Evolutionary conservation across 2,797 vertebrate species (phyloP), one percentile per base, ranked within the genome.

Genomic region (Typhlichthys eigenmanni): DNA sequence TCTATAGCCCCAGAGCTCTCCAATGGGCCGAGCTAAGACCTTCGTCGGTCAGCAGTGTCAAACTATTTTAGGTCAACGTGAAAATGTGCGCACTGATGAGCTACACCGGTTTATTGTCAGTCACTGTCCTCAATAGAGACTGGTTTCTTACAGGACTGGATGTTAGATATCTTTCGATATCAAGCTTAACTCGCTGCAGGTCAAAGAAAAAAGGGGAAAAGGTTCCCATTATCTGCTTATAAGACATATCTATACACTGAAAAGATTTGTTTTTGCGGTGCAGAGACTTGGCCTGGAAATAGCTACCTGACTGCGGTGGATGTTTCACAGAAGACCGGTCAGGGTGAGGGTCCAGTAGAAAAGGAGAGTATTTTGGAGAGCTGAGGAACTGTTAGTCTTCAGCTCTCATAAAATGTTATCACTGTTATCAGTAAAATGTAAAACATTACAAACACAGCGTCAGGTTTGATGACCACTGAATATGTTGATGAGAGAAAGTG

Each of bases 21-120:
- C 76, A 24, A 57, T 82, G 78, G 73, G 74, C 80, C 82, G 84
- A 84, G 83, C 72, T 66, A 72, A 72, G 86, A 82, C 79, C 68
- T 60, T 70, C n/a, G 63, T 80, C 74, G 38, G 75, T 77, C 68
- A 75, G 68, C 70, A 70, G 69, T 79, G 78, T 76, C 61, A 81
- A 69, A 69, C 66, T 77, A 73, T 83, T 66, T 79, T 13, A 14
- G 69, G 64, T 74, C 53, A 49, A 43, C 71, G 54, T 68, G 50
- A 49, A 38, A 71, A 69, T 58, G 61, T 59, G 82, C 57, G 66
- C 24, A 56, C 66, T 58, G 66, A 63, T 80, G 38, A 43, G 38
- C 66, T 66, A 52, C 58, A 32, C 56, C 64, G 54, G 62, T 73
- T 65, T 70, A 64, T 70, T 78, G 68, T 56, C 62, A 50, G 47